phyloP scores from a whole-genome alignment of 2,113 vertebrate genomes.

The Balaenoptera acutorostrata region DNA sequence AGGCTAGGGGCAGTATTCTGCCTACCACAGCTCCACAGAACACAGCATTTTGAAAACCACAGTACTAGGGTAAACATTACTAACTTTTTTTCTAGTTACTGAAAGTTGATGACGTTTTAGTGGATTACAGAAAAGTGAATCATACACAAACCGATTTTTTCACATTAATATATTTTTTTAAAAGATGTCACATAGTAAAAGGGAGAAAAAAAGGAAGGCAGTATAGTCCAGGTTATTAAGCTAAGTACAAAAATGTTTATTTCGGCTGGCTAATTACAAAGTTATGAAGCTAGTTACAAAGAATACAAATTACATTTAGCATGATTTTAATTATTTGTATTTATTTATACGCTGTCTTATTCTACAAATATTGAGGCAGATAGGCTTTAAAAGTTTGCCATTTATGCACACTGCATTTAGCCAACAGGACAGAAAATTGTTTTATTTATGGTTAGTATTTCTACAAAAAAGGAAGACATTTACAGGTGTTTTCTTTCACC shows the following conservation, averaged over 20 bases:
- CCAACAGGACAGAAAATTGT: neutral
- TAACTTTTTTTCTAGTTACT: neutral
- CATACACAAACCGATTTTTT: neutral
- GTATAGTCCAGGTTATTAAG: neutral
- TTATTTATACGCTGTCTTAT: neutral
- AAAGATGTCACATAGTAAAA: neutral
- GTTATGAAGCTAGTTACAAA: conserved; percentile 1
- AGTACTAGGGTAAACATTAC: neutral
- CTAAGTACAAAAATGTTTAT: conserved; percentile 2
- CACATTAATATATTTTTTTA: neutral
- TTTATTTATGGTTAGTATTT: neutral
- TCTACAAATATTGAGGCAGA: neutral
- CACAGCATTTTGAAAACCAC: neutral
- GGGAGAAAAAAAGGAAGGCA: neutral
- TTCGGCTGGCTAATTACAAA: neutral
- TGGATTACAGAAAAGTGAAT: conserved; percentile 20
- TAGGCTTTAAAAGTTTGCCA: neutral
- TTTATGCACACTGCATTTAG: neutral
- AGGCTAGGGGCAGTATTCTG: neutral
- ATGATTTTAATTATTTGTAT: neutral
- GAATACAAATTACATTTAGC: neutral
- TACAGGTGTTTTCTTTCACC: neutral
- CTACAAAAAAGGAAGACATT: neutral
- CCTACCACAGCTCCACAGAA: neutral
- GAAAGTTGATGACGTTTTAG: neutral